phyloP scores from a whole-genome alignment of 2,797 vertebrate species.

The Synaphobranchus kaupii region DNA sequence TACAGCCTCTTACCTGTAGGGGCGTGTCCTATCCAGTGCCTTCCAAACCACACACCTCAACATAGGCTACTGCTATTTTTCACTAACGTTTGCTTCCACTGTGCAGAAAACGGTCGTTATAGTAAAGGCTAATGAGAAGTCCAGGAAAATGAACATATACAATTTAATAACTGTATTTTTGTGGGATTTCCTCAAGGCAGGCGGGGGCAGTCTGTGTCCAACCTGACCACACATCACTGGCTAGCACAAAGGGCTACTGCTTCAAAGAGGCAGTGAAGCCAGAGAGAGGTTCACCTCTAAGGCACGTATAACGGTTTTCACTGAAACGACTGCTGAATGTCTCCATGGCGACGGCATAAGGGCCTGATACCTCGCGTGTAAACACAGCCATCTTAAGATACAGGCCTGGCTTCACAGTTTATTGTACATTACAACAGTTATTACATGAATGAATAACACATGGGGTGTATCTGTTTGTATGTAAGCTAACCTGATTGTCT shows the following conservation, averaged over 20 bases:
- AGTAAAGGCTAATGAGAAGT: background rate
- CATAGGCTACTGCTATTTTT: background rate
- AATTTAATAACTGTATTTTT: background rate
- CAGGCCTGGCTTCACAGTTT: background rate
- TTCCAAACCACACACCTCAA: background rate
- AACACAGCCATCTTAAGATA: background rate
- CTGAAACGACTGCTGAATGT: background rate
- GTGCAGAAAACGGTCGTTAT: background rate
- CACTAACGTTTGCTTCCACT: background rate
- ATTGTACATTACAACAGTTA: background rate
- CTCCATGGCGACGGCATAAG: background rate
- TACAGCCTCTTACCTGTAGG: background rate
- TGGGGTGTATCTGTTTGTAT: background rate
- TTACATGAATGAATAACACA: background rate
- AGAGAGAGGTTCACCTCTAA: no score
- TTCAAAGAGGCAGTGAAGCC: background rate
- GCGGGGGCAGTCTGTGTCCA: background rate
- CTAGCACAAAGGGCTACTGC: background rate
- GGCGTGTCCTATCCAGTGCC: background rate
- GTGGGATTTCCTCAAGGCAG: background rate
- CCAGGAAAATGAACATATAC: background rate
- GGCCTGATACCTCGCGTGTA: background rate
- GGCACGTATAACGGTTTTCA: background rate
- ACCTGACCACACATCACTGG: background rate
- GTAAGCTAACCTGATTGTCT: background rate